Base-by-base conservation (phyloP, 1,140 invertebrate genomes). In the Copidosoma floridanum region DNA sequence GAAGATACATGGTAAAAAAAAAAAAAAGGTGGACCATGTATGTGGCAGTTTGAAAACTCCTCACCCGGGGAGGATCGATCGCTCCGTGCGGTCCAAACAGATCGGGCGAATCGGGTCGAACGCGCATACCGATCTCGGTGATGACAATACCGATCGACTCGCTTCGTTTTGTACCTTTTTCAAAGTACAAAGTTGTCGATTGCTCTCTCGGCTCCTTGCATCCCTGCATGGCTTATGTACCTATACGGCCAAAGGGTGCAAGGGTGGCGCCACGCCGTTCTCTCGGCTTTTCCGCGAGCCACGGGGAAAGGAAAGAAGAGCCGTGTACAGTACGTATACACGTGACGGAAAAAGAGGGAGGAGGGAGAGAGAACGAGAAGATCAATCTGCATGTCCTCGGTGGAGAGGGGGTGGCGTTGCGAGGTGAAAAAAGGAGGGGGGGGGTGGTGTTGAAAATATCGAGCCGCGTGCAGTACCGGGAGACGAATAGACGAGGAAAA, bases 81-180 rank as follows among this genome's bases (percentile, higher is more conserved):
- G 18, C 38, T 47, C 61, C 40, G 56, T 32, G 41, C 57, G 57
- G 12, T 12, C 29, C 6, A 32, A 43, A 40, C 52, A 56, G 58
- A 48, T 57, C 59, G 63, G 67, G 65, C 57, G 66, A 65, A 67
- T 62, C 66, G 67, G 64, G 66, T 64, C 66, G 61, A 68, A 67
- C 66, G n/a, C n/a, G n/a, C n/a, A n/a, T n/a, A n/a, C n/a, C n/a
- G n/a, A n/a, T n/a, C n/a, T n/a, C n/a, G n/a, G n/a, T n/a, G n/a
- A n/a, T n/a, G n/a, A n/a, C n/a, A n/a, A n/a, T n/a, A n/a, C n/a
- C n/a, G n/a, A n/a, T n/a, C n/a, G n/a, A n/a, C n/a, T n/a, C n/a
- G n/a, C n/a, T n/a, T n/a, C n/a, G n/a, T n/a, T n/a, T n/a, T n/a
- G n/a, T n/a, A n/a, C n/a, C n/a, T n/a, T n/a, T n/a, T n/a, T n/a